phyloP scores from a whole-genome alignment of 2,113 vertebrate species.

The Gobiocypris rarus region DNA sequence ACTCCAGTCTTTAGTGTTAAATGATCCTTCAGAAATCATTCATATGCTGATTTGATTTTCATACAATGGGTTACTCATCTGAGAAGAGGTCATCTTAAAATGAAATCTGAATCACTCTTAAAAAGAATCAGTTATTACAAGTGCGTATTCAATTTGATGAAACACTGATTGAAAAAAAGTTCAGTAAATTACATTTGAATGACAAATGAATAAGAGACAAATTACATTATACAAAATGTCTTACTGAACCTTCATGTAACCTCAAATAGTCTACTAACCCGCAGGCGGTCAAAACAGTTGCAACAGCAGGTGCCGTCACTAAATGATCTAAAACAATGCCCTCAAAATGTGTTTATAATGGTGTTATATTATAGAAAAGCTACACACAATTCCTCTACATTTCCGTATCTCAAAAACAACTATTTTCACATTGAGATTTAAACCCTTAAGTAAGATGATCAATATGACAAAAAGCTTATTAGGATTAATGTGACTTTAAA shows the following conservation, averaged over 20 bases:
- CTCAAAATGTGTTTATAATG: background rate
- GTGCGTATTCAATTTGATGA: background rate
- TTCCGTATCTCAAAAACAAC: background rate
- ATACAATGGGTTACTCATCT: too few species aligned
- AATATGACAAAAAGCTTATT: background rate
- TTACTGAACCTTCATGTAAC: background rate
- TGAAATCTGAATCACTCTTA: background rate
- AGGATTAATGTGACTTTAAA: background rate
- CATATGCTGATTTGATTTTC: background rate
- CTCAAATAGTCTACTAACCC: background rate
- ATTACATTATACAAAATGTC: background rate
- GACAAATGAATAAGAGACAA: background rate
- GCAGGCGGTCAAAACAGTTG: background rate
- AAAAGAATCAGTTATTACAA: background rate
- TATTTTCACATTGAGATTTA: background rate
- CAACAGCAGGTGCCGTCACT: background rate
- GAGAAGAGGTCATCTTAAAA: background rate
- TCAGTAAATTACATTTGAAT: background rate
- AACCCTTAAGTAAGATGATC: background rate
- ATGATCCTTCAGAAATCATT: background rate
- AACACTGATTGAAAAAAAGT: background rate
- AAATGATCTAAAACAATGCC: slow-evolving; percentile 1
- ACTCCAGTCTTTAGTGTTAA: background rate
- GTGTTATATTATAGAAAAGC: background rate
- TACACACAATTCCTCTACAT: background rate